Conservation (phyloP, 2,888 invertebrate species). For the Tachina grossa region DNA sequence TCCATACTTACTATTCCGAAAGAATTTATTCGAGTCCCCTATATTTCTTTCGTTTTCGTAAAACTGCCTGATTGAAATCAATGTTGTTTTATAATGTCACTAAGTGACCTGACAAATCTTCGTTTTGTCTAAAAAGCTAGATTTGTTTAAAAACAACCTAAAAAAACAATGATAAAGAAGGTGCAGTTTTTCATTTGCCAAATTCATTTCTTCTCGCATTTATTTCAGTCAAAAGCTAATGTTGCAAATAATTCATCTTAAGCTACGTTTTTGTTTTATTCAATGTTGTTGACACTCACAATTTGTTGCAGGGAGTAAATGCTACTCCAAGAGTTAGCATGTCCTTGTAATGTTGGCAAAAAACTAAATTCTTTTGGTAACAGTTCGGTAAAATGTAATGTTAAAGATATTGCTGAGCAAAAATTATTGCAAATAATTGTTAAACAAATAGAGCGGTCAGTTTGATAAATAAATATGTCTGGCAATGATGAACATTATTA, state of each 20-base stretch:
- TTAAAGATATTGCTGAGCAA: neutral
- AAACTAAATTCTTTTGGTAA: neutral
- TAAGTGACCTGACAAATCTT: too few relatives aligned
- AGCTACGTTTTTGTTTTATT: slow-evolving; percentile 2
- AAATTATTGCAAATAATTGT: neutral
- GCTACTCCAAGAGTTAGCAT: neutral
- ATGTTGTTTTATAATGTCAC: too few relatives aligned
- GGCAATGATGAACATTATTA: neutral
- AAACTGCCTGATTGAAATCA: too few relatives aligned
- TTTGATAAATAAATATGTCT: slow-evolving; percentile 13
- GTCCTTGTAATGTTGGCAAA: slow-evolving; percentile 20
- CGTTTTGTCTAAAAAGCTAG: too few relatives aligned
- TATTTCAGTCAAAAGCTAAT: slow-evolving; percentile 2
- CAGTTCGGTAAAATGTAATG: neutral
- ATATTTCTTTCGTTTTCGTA: too few relatives aligned
- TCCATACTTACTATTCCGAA: too few relatives aligned
- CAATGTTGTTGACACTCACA: neutral
- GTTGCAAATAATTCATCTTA: slow-evolving; percentile 26
- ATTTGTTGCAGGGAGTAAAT: neutral
- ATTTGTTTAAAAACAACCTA: neutral
- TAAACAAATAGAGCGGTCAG: neutral
- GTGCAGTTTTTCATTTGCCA: neutral
- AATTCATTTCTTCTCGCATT: slow-evolving; percentile 1
- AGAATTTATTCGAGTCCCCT: too few relatives aligned
- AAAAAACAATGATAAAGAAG: neutral